A percentile compares a stretch with the other conserved stretches of the same genome.
phyloP scores from a whole-genome alignment of 2,888 invertebrate species.

The Apocheima hispidaria region DNA sequence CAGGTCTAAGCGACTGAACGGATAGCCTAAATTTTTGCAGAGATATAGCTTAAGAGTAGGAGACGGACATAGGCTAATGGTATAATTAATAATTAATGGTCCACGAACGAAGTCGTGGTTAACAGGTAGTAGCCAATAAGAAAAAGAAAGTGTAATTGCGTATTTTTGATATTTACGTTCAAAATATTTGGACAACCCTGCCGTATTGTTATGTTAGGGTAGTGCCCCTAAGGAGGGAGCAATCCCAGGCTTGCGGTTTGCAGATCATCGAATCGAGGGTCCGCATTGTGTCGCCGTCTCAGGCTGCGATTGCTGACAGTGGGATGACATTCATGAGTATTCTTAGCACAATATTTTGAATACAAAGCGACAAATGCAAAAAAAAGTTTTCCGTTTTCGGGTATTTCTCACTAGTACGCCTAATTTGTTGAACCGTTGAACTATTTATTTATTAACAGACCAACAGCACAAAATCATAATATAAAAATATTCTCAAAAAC shows the following conservation, averaged over 20 bases:
- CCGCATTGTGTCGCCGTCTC: not conserved
- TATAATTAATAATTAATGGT: too few species aligned
- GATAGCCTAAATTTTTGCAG: too few species aligned
- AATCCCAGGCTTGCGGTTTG: constrained; percentile 23
- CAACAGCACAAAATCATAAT: too few species aligned
- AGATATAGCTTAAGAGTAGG: too few species aligned
- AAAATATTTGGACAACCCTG: constrained; percentile 23
- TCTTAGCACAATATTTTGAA: not conserved
- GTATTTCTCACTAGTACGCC: too few species aligned
- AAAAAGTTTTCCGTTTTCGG: not conserved
- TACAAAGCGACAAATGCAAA: not conserved
- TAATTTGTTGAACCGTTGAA: too few species aligned
- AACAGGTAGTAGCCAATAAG: too few species aligned
- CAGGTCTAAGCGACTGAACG: too few species aligned
- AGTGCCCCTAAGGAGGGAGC: constrained; percentile 20
- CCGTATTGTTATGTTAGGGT: constrained; percentile 14
- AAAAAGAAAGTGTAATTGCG: not conserved
- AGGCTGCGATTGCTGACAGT: constrained; percentile 7
- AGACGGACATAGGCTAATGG: too few species aligned
- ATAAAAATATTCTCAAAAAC: too few species aligned
- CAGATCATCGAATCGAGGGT: constrained; percentile 34
- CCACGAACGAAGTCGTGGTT: too few species aligned
- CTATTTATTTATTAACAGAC: too few species aligned
- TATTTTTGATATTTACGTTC: not conserved
- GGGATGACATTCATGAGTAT: constrained; percentile 18